These are phyloP conservation scores for Drosophila funebris DNA, from an alignment of 1,140 invertebrate genomes.

Conservation along the genomic window DNA sequence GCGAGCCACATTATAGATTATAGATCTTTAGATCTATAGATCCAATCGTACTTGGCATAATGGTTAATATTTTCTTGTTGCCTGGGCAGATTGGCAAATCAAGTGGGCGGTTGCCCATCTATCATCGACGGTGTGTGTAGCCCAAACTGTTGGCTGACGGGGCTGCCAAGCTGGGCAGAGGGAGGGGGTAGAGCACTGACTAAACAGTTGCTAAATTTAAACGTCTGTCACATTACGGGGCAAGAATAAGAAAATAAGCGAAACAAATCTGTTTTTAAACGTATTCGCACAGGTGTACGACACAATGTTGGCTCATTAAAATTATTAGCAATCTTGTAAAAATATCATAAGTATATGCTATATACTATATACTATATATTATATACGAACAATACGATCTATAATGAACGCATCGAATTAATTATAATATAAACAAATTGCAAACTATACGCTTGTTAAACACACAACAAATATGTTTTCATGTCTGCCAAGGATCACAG, in stretches of 20 bases:
- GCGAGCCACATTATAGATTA: slow-evolving; percentile 10
- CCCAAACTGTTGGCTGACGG: background rate
- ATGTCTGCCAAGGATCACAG: slow-evolving; percentile 24
- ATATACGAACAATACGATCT: no score
- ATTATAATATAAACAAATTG: slow-evolving; percentile 21
- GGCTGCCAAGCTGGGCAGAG: no score
- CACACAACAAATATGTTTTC: slow-evolving; percentile 22
- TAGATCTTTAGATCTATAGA: slow-evolving; percentile 14
- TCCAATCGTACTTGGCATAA: slow-evolving; percentile 26
- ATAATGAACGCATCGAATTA: background rate
- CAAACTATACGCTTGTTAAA: slow-evolving; percentile 39
- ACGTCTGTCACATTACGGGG: slow-evolving; percentile 51
- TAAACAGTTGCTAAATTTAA: slow-evolving; percentile 66
- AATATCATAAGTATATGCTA: slow-evolving; percentile 4
- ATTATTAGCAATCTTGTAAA: slow-evolving; percentile 66
- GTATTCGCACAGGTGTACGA: slow-evolving; percentile 75
- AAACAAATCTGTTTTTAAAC: slow-evolving; percentile 81
- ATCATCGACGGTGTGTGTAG: slow-evolving; percentile 10
- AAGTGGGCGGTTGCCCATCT: slow-evolving; percentile 44
- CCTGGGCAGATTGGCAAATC: slow-evolving; percentile 23
- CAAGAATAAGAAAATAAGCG: slow-evolving; percentile 43
- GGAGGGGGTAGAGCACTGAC: slow-evolving; percentile 4
- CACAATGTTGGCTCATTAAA: slow-evolving; percentile 78
- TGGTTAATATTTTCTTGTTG: slow-evolving; percentile 52
- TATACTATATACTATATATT: background rate